Base-by-base conservation (phyloP, 1,140 invertebrate species). In the Trichonephila clavipes region DNA sequence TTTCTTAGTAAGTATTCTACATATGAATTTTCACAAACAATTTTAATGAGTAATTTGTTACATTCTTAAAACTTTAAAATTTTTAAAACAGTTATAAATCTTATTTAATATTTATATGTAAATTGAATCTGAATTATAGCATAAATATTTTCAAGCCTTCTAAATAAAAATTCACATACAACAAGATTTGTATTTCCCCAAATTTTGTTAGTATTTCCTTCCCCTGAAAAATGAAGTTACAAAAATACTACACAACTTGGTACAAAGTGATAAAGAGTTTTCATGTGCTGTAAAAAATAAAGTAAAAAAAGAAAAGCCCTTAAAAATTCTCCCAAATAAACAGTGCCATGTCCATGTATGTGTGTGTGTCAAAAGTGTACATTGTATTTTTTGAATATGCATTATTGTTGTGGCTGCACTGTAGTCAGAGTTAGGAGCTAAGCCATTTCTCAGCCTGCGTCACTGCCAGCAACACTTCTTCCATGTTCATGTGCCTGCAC, bases 401-500 rank as follows among this genome's bases (percentile, higher is more conserved):
- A 24, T 87, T 51, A 51, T 51, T 87, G 85, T 87, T 64, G 82
- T 51, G 28, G 59, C 51, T 85, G 82, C 51, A 85, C 40, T 85
- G 61, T 88, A 88, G 64, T 88, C 87, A 69, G 87, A 88, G 64
- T 34, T 69, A 88, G 87, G 85, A 69, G 28, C 87, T 69, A 88
- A 69, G 64, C 64, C 87, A 69, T 88, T 61, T 88, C 51, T 88
- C 87, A 69, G 87, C 87, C 87, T 88, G 87, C 87, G 64, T 88
- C 87, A 88, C 87, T 88, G 87, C 87, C 87, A 88, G 61, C n/a
- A 64, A 88, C 69, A 88, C 64, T 69, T 88, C 87, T 88, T 88
- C 87, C 87, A 88, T 88, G 59, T 88, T 88, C 64, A 88, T 88
- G 87, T 88, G 87, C 87, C 87, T 88, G 87, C 87, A 88, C 87